A percentile compares a stretch with the other conserved stretches of the same genome.
Evolutionary conservation across 2,797 vertebrate genomes (phyloP).

Genomic region (Meda fulgida): DNA sequence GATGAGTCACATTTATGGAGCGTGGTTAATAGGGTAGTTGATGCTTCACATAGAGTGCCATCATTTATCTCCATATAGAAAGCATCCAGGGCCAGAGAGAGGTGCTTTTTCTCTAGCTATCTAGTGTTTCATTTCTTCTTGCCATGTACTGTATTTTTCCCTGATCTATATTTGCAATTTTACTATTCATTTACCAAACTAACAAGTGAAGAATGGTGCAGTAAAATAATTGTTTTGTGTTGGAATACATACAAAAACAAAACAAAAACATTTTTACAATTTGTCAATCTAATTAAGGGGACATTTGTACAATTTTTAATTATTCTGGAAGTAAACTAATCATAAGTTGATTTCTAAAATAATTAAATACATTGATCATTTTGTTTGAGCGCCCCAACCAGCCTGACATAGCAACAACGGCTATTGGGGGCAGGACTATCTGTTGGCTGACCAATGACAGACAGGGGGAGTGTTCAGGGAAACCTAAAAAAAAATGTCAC

Average conservation of each 20-base stretch:
- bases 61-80: constrained; percentile 76
- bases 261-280: background rate
- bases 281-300: background rate
- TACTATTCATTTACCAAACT: background rate
- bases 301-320: background rate
- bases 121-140: constrained; percentile 1
- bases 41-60: constrained; percentile 77
- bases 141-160: background rate
- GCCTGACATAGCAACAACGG: background rate
- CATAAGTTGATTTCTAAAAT: background rate
- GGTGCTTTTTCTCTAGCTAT: constrained; percentile 22
- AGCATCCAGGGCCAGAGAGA: constrained; percentile 61
- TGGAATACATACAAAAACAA: background rate
- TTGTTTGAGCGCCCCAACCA: background rate
- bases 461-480: background rate
- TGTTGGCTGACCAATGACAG: background rate
- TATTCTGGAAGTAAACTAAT: background rate
- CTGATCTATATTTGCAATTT: background rate
- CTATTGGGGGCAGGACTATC: background rate
- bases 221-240: background rate
- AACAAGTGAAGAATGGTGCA: background rate
- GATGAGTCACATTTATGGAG: constrained; percentile 82
- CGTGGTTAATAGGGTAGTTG: constrained; percentile 80
- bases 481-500: background rate
- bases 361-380: background rate